Percentiles rank a stretch among this genome's conserved stretches.
These are phyloP conservation scores for Punctoribates punctum DNA, from an alignment of 2,888 invertebrate species.

Conservation along the genomic window DNA sequence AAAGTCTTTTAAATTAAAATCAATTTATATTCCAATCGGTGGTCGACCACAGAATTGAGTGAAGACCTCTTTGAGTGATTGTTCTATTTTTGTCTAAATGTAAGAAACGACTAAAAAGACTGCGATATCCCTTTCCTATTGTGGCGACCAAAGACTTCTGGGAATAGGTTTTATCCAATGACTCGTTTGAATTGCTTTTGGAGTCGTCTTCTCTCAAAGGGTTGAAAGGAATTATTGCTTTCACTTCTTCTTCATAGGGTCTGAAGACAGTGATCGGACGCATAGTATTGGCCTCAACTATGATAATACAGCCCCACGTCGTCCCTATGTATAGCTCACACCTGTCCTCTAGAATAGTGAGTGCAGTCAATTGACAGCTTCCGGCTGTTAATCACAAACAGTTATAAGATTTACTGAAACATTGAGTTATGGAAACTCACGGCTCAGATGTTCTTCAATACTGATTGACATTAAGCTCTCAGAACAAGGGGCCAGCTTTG, in stretches of 20 bases:
- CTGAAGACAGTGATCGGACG: constrained; percentile 87
- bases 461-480: constrained; percentile 86
- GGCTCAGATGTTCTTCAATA: constrained; percentile 77
- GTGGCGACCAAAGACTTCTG: constrained; percentile 62
- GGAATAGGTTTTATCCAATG: constrained; percentile 11
- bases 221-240: constrained; percentile 53
- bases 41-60: constrained; percentile 68
- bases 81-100: constrained; percentile 39
- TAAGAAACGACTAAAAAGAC: constrained; percentile 58
- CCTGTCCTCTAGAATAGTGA: constrained; percentile 62
- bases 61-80: constrained; percentile 57
- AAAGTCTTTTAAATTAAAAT: background rate
- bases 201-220: background rate
- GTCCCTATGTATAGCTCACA: constrained; percentile 80
- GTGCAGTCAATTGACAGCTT: constrained; percentile 64
- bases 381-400: constrained; percentile 50
- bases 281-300: constrained; percentile 74
- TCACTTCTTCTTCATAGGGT: constrained; percentile 78
- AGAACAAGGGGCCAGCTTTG: constrained; percentile 83
- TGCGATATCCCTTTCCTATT: constrained; percentile 78
- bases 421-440: constrained; percentile 55
- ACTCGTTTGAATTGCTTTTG: background rate
- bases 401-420: background rate
- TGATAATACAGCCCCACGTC: constrained; percentile 88
- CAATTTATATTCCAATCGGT: constrained; percentile 61